These are phyloP conservation scores for Melozone crissalis DNA, from an alignment of 2,113 vertebrate genomes.

Conservation along the genomic window DNA sequence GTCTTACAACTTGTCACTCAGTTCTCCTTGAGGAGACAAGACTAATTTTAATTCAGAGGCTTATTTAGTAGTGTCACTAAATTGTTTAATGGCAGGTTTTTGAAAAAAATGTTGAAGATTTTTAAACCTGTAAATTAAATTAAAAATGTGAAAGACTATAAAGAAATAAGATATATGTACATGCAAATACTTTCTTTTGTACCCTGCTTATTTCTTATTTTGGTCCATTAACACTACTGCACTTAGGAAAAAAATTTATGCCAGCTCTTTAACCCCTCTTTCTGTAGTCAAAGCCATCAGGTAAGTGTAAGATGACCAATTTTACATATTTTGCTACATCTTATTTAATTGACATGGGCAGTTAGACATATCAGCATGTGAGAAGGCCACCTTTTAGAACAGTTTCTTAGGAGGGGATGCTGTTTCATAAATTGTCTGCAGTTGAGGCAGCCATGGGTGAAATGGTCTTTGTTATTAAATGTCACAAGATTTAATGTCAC, in stretches of 20 bases:
- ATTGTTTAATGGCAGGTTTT: background rate
- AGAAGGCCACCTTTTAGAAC: slow-evolving; percentile 48
- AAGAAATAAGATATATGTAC: background rate
- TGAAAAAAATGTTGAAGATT: background rate
- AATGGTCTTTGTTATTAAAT: slow-evolving; percentile 83
- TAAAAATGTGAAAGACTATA: background rate
- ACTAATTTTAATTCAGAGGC: background rate
- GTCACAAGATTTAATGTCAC: slow-evolving; percentile 82
- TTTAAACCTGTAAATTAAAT: background rate
- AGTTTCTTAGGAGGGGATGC: slow-evolving; percentile 59
- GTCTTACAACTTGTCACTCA: background rate
- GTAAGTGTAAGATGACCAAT: slow-evolving; percentile 52
- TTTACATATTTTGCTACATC: slow-evolving; percentile 61
- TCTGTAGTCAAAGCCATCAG: slow-evolving; percentile 34
- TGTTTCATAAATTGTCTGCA: slow-evolving; percentile 69
- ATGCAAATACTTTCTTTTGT: background rate
- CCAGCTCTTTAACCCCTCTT: slow-evolving; percentile 13
- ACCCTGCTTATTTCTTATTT: background rate
- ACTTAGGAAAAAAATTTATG: background rate
- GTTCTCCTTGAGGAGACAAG: background rate
- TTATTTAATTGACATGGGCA: slow-evolving; percentile 69
- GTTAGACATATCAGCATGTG: slow-evolving; percentile 56
- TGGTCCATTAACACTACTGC: background rate
- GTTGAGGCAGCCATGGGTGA: slow-evolving; percentile 77
- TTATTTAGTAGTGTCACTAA: background rate